Percentiles rank a stretch among this genome's conserved stretches.
These are phyloP conservation scores for Gambusia yucatana DNA, from an alignment of 2,797 vertebrate species.

Conservation along the genomic window DNA sequence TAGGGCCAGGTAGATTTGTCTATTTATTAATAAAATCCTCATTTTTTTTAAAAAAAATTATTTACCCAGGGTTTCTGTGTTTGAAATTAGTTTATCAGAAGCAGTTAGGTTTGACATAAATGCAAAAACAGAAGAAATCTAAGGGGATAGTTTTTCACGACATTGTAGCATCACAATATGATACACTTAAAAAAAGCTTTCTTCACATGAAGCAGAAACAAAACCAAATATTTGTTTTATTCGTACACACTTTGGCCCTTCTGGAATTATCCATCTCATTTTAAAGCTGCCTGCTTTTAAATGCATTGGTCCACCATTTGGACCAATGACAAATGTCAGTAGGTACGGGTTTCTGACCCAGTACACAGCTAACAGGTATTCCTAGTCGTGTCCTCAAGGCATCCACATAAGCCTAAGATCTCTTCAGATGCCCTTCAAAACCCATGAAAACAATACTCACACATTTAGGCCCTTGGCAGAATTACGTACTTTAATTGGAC, in stretches of 20 bases:
- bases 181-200: neutral
- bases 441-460: neutral
- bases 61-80: too few species aligned
- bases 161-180: neutral
- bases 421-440: neutral
- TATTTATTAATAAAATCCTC: too few species aligned
- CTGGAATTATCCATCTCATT: neutral
- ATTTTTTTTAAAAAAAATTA: too few species aligned
- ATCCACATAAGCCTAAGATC: neutral
- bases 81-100: too few species aligned
- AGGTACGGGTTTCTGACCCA: neutral
- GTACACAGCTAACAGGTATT: neutral
- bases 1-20: too few species aligned
- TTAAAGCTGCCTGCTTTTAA: neutral
- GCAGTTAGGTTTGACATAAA: too few species aligned
- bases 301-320: neutral
- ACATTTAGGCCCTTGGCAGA: neutral
- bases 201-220: neutral
- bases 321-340: neutral
- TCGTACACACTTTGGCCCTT: neutral
- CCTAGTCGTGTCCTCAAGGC: neutral
- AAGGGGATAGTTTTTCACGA: too few species aligned
- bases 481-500: neutral
- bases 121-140: too few species aligned
- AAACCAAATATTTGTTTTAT: neutral